Evolutionary conservation across 2,888 invertebrate species (phyloP).

Genomic region (Eulithis prunata): DNA sequence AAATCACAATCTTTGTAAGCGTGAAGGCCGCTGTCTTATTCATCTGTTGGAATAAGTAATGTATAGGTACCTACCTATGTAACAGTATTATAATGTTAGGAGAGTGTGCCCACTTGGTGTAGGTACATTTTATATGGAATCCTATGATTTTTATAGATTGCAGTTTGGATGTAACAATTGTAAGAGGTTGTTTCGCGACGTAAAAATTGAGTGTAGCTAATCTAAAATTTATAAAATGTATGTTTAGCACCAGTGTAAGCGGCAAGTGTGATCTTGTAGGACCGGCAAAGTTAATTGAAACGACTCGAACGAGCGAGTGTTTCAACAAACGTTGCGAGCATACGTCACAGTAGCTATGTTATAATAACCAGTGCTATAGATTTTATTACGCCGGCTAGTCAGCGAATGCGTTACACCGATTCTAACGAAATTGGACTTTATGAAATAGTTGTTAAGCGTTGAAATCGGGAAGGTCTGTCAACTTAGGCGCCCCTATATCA

Average conservation of each 20-base stretch:
- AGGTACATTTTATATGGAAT: conserved; percentile 25
- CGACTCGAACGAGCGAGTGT: conserved; percentile 8
- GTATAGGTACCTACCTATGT: conserved; percentile 23
- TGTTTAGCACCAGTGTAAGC: conserved; percentile 23
- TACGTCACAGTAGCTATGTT: conserved; percentile 32
- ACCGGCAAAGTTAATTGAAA: conserved; percentile 27
- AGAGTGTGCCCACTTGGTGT: conserved; percentile 26
- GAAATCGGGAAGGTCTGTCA: conserved; percentile 39
- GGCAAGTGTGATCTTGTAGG: conserved; percentile 26
- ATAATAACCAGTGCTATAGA: conserved; percentile 43
- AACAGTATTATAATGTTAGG: conserved; percentile 44
- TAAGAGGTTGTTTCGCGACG: conserved; percentile 26
- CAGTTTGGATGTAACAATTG: conserved; percentile 22
- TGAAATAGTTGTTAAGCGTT: conserved; percentile 40
- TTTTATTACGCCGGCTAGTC: conserved; percentile 53
- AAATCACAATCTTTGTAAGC: conserved; percentile 53
- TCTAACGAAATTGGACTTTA: conserved; percentile 37
- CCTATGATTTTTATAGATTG: conserved; percentile 24
- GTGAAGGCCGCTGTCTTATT: conserved; percentile 32
- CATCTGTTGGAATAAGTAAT: conserved; percentile 29
- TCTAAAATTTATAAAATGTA: conserved; percentile 27
- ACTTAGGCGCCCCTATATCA: conserved; percentile 65
- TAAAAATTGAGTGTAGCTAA: conserved; percentile 34
- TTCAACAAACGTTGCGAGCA: conserved; percentile 23
- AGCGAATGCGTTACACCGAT: conserved; percentile 45